Evolutionary conservation across 92 coral and sea anemone genomes (phyloP).

Genomic region (Diadumene lineata): DNA sequence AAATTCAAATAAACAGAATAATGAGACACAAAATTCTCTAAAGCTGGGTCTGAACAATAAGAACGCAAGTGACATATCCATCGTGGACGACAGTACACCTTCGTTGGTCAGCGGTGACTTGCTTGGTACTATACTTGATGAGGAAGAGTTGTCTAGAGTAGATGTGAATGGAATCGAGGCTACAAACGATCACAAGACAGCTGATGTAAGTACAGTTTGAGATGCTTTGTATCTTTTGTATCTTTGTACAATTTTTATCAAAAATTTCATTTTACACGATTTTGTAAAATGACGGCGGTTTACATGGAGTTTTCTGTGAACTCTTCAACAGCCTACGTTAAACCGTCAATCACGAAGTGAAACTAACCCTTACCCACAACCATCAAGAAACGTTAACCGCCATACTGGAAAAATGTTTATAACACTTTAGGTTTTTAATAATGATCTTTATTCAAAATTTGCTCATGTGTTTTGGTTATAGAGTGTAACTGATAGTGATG

Average conservation of each 20-base stretch:
- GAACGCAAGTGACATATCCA: background rate
- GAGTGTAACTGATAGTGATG: slow-evolving; percentile 29
- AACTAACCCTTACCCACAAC: too few relatives aligned
- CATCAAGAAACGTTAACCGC: too few relatives aligned
- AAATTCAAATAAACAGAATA: background rate
- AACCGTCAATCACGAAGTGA: too few relatives aligned
- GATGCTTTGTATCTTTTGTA: background rate
- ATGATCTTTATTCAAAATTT: background rate
- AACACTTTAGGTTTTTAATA: too few relatives aligned
- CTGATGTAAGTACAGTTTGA: background rate
- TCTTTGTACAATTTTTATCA: background rate
- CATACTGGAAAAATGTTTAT: too few relatives aligned
- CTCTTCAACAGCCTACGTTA: too few relatives aligned
- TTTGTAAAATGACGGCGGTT: too few relatives aligned
- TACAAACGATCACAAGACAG: background rate
- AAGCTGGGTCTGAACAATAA: background rate
- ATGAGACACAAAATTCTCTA: background rate
- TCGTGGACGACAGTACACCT: background rate
- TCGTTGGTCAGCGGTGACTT: slow-evolving; percentile 23
- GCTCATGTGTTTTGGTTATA: background rate
- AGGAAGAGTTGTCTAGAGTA: background rate
- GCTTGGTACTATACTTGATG: slow-evolving; percentile 14
- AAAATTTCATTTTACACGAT: background rate
- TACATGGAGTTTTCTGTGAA: too few relatives aligned
- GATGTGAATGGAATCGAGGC: background rate